These are phyloP conservation scores for Spatulosminthurus flaviceps DNA, from an alignment of 2,888 invertebrate species.

Conservation along the genomic window DNA sequence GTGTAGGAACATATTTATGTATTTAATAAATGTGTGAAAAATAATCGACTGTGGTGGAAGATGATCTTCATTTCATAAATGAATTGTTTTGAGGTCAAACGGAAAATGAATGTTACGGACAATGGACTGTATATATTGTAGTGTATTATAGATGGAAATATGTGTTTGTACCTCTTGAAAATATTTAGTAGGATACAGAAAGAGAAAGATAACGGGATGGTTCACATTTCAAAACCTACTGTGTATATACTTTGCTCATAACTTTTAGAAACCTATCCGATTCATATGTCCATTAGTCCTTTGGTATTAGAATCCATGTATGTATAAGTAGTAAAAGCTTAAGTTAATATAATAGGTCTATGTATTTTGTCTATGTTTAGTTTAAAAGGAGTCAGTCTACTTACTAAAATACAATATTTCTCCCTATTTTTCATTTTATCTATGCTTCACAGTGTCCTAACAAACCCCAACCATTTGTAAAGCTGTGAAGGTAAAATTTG, in stretches of 20 bases:
- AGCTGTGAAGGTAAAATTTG: background rate
- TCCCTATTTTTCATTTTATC: too few relatives aligned
- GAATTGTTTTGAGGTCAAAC: constrained; percentile 43
- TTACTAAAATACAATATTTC: too few relatives aligned
- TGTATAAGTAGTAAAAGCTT: too few relatives aligned
- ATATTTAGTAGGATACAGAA: constrained; percentile 9
- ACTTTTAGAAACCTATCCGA: too few relatives aligned
- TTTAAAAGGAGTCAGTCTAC: too few relatives aligned
- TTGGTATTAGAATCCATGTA: background rate
- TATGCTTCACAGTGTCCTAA: background rate
- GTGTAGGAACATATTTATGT: background rate
- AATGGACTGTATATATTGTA: constrained; percentile 10
- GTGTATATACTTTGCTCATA: too few relatives aligned
- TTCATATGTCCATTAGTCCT: too few relatives aligned
- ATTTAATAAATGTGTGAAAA: background rate
- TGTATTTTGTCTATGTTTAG: too few relatives aligned
- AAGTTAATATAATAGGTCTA: too few relatives aligned
- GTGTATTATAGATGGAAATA: too few relatives aligned
- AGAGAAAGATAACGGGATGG: constrained; percentile 19
- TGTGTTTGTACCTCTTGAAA: constrained; percentile 11
- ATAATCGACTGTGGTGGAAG: background rate
- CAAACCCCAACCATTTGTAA: background rate
- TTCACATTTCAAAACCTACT: background rate
- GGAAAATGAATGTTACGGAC: constrained; percentile 36
- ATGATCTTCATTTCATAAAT: constrained; percentile 38